These are phyloP conservation scores for Hermetia illucens DNA, from an alignment of 1,140 invertebrate genomes.

Conservation along the genomic window DNA sequence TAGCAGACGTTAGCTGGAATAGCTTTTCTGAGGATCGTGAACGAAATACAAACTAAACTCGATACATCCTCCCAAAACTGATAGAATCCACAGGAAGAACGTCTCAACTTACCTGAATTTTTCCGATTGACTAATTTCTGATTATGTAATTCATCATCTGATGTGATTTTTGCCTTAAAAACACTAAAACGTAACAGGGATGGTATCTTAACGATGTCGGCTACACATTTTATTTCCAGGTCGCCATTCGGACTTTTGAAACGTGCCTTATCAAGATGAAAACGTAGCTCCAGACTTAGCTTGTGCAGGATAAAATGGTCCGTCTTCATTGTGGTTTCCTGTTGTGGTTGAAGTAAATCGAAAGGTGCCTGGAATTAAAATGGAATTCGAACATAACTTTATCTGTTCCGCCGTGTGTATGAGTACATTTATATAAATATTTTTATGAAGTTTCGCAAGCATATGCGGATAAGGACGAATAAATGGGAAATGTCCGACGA, in stretches of 20 bases:
- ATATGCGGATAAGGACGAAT: no score
- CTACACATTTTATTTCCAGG: slow-evolving; percentile 20
- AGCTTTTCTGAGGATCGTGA: no score
- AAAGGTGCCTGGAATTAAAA: slow-evolving; percentile 23
- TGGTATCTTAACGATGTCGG: slow-evolving; percentile 20
- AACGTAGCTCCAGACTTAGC: slow-evolving; percentile 22
- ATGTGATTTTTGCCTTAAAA: slow-evolving; percentile 14
- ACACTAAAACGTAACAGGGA: slow-evolving; percentile 13
- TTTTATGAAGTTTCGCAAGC: no score
- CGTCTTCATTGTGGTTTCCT: slow-evolving; percentile 20
- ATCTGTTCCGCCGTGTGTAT: no score
- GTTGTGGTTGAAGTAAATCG: slow-evolving; percentile 20
- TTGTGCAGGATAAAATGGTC: slow-evolving; percentile 19
- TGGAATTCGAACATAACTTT: no score
- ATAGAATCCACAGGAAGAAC: no score
- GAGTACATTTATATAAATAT: no score
- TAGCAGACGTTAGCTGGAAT: no score
- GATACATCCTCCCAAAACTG: no score
- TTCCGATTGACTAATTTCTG: slow-evolving; percentile 15
- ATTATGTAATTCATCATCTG: slow-evolving; percentile 23
- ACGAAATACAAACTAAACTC: no score
- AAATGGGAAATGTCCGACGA: no score
- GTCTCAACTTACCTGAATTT: slow-evolving; percentile 17
- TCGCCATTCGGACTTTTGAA: slow-evolving; percentile 15
- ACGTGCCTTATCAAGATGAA: slow-evolving; percentile 23